Conservation (phyloP, 2,888 invertebrate genomes). For the Lochmaea capreae region DNA sequence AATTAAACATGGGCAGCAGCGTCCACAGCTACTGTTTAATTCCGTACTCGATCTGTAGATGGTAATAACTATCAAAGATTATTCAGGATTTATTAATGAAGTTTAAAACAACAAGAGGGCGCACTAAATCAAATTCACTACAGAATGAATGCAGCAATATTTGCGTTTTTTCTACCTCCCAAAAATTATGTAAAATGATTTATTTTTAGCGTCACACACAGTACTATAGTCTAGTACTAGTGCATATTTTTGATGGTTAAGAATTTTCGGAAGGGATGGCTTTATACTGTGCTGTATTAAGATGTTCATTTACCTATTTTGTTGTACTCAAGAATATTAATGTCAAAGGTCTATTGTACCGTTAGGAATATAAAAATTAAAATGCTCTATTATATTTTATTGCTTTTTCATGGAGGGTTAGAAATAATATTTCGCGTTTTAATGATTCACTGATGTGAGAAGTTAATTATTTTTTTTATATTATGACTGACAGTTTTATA, state of each 20-base stretch:
- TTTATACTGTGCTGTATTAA: conserved; percentile 18
- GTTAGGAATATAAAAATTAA: conserved; percentile 2
- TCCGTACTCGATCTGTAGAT: too few species aligned
- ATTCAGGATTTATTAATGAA: too few species aligned
- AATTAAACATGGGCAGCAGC: too few species aligned
- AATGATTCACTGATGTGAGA: not conserved
- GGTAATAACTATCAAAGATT: too few species aligned
- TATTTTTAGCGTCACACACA: not conserved
- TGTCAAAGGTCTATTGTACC: conserved; percentile 12
- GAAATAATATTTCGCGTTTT: not conserved
- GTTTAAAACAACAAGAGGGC: too few species aligned
- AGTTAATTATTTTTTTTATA: not conserved
- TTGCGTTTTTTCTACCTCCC: conserved; percentile 2
- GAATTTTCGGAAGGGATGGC: conserved; percentile 8
- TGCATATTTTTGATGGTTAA: not conserved
- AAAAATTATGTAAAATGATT: not conserved
- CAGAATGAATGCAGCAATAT: not conserved
- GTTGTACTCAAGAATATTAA: conserved; percentile 26
- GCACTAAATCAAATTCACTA: too few species aligned
- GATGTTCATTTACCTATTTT: conserved; percentile 10
- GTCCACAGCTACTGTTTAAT: too few species aligned
- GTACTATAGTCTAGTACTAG: not conserved
- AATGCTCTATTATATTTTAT: not conserved
- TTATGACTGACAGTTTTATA: too few species aligned
- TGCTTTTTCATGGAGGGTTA: not conserved